Conservation (phyloP, 2,888 invertebrate genomes). For the Temnothorax ravouxi region DNA sequence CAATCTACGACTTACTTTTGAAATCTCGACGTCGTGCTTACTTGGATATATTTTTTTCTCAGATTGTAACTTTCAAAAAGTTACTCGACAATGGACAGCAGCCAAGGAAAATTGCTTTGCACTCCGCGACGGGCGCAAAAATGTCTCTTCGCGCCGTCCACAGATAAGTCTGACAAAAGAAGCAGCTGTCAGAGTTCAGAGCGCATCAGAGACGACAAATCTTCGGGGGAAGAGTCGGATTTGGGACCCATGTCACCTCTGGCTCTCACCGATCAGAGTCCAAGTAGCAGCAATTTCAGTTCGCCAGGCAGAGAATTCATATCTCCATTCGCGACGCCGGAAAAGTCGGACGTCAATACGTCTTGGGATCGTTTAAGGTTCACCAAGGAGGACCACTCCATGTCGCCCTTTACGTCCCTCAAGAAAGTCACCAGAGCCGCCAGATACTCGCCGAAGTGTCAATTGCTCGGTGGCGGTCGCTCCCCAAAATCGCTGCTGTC, state of each 20-base stretch:
- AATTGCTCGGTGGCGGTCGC: constrained; percentile 42
- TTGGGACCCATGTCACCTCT: constrained; percentile 83
- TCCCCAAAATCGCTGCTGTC: constrained; percentile 65
- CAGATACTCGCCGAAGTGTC: constrained; percentile 75
- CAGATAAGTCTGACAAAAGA: constrained; percentile 72
- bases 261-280: constrained; percentile 76
- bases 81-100: constrained; percentile 73
- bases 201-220: constrained; percentile 7
- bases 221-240: constrained; percentile 82
- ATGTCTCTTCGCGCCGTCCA: constrained; percentile 70
- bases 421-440: constrained; percentile 74
- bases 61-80: background rate
- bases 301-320: constrained; percentile 77
- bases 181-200: constrained; percentile 70
- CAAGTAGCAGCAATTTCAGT: constrained; percentile 68
- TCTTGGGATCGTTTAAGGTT: constrained; percentile 76
- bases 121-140: constrained; percentile 79
- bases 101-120: constrained; percentile 69
- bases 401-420: constrained; percentile 76
- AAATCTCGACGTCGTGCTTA: background rate
- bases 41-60: background rate
- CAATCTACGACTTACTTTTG: background rate
- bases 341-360: constrained; percentile 37
- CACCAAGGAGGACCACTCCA: constrained; percentile 15
- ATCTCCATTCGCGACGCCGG: constrained; percentile 78